phyloP scores from a whole-genome alignment of 2,888 invertebrate species.

The Amblyjoppa fuscipennis region DNA sequence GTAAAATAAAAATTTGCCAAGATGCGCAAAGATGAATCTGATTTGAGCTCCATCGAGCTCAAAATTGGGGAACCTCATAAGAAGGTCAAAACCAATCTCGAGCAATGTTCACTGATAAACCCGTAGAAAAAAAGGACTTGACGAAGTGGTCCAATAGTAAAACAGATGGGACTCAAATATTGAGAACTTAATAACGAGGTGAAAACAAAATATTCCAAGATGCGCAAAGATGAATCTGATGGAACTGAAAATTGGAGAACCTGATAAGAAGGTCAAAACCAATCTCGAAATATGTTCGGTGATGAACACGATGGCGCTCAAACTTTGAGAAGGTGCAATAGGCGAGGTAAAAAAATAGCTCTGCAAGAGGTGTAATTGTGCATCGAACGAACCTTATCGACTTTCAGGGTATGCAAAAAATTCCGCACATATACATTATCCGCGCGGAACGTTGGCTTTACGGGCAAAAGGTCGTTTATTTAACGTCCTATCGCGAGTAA shows the following conservation, averaged over 20 bases:
- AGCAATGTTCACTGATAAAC: background rate
- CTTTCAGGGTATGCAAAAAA: conserved; percentile 72
- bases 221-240: background rate
- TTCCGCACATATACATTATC: background rate
- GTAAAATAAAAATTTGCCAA: background rate
- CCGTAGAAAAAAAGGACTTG: no score
- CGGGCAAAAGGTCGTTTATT: conserved; percentile 82
- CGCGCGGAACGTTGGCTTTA: conserved; percentile 73
- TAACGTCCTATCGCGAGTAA: conserved; percentile 79
- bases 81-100: background rate
- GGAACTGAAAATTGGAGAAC: background rate
- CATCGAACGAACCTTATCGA: conserved; percentile 73
- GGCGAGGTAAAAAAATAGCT: background rate
- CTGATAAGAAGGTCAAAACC: background rate
- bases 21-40: background rate
- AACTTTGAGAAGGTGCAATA: background rate
- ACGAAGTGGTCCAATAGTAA: no score
- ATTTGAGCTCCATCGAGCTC: no score
- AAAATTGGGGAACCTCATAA: background rate
- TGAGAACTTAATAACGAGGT: background rate
- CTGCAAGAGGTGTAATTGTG: conserved; percentile 17
- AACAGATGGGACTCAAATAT: no score
- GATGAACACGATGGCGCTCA: background rate
- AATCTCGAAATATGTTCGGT: background rate
- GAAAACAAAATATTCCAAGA: background rate